These are phyloP conservation scores for Ondatra zibethicus DNA, from an alignment of 2,113 vertebrate species.

Conservation along the genomic window DNA sequence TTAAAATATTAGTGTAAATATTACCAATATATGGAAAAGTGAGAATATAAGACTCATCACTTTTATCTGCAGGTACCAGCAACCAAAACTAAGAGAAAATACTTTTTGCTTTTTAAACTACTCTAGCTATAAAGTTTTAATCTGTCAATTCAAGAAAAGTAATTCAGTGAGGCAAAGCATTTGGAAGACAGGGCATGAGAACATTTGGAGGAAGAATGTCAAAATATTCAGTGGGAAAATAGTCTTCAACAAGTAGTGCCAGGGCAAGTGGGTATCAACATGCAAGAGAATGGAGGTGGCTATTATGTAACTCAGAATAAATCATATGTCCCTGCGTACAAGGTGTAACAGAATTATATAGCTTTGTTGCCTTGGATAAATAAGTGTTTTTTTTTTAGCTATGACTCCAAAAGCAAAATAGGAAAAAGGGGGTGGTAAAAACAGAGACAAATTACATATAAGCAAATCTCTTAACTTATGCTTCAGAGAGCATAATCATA, in stretches of 20 bases:
- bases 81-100: not conserved
- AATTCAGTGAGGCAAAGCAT: not conserved
- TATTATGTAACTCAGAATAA: not conserved
- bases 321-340: not conserved
- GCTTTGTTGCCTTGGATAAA: not conserved
- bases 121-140: not conserved
- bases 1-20: not conserved
- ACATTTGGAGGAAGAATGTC: not conserved
- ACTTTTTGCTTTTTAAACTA: not conserved
- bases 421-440: not conserved
- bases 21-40: not conserved
- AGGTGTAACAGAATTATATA: not conserved
- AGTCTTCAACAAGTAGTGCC: not conserved
- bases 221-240: not conserved
- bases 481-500: not conserved
- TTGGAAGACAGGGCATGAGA: not conserved
- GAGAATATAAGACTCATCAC: not conserved
- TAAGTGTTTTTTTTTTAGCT: not conserved
- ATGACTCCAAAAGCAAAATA: not conserved
- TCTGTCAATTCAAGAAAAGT: not conserved
- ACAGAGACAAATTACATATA: not conserved
- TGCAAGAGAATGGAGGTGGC: not conserved
- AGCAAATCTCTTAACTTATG: not conserved
- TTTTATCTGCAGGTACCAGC: not conserved
- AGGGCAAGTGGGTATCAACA: not conserved